Evolutionary conservation across 2,888 invertebrate genomes (phyloP).

Genomic region (Linyphia triangularis): DNA sequence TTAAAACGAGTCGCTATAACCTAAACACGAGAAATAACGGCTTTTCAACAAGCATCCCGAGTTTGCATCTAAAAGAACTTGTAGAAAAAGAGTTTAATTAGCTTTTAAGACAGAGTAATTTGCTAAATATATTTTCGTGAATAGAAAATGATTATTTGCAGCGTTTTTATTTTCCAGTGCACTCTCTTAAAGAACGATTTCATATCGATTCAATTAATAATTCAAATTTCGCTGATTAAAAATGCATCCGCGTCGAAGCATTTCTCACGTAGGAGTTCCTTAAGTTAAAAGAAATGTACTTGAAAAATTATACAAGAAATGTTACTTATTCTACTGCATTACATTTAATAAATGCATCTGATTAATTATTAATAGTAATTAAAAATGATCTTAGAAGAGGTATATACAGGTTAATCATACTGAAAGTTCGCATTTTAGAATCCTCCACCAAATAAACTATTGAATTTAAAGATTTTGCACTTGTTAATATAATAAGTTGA

Average conservation of each 20-base stretch:
- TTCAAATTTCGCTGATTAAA: background rate
- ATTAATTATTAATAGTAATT: conserved; percentile 3
- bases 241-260: conserved; percentile 13
- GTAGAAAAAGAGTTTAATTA: conserved; percentile 4
- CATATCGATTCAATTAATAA: conserved; percentile 17
- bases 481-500: background rate
- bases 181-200: conserved; percentile 2
- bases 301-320: background rate
- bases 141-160: conserved; percentile 18
- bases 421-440: background rate
- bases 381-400: background rate
- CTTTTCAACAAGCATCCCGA: background rate
- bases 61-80: background rate
- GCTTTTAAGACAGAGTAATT: conserved; percentile 10
- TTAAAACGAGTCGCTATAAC: too few species aligned
- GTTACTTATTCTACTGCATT: background rate
- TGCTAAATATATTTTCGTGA: background rate
- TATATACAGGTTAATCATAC: background rate
- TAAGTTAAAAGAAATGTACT: background rate
- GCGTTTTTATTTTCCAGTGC: background rate
- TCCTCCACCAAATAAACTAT: background rate
- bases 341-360: background rate
- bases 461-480: background rate
- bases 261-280: background rate
- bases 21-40: background rate